These are phyloP conservation scores for Rotaria magnacalcarata DNA, from an alignment of 2,888 invertebrate genomes.

Conservation along the genomic window DNA sequence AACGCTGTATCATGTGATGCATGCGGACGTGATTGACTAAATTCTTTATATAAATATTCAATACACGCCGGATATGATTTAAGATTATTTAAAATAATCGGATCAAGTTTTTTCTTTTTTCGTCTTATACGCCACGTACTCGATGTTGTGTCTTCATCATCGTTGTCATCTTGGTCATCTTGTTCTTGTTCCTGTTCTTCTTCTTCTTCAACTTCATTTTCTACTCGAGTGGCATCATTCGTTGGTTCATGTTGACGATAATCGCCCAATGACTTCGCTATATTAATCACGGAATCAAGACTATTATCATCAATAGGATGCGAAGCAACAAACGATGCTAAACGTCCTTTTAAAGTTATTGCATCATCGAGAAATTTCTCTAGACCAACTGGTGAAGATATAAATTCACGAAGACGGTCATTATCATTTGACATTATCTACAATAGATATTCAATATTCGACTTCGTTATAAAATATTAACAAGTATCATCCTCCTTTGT, in stretches of 20 bases:
- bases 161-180: background rate
- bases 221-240: background rate
- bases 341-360: background rate
- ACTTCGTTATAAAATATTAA: too few relatives aligned
- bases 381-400: background rate
- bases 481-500: too few relatives aligned
- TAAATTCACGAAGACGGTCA: slow-evolving; percentile 16
- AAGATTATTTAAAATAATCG: background rate
- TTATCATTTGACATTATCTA: slow-evolving; percentile 29
- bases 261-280: background rate
- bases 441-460: background rate
- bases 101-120: slow-evolving; percentile 17
- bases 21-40: slow-evolving; percentile 35
- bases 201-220: background rate
- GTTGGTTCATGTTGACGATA: slow-evolving; percentile 9
- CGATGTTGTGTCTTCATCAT: background rate
- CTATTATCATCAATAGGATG: background rate
- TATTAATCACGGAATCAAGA: background rate
- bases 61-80: slow-evolving; percentile 28
- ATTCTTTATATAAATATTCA: slow-evolving; percentile 17
- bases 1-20: slow-evolving; percentile 33
- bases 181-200: background rate
- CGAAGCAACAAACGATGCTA: background rate
- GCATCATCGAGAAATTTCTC: background rate
- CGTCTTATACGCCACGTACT: background rate